These are phyloP conservation scores for Zaprionus capensis DNA, from an alignment of 1,140 invertebrate species.

Conservation along the genomic window DNA sequence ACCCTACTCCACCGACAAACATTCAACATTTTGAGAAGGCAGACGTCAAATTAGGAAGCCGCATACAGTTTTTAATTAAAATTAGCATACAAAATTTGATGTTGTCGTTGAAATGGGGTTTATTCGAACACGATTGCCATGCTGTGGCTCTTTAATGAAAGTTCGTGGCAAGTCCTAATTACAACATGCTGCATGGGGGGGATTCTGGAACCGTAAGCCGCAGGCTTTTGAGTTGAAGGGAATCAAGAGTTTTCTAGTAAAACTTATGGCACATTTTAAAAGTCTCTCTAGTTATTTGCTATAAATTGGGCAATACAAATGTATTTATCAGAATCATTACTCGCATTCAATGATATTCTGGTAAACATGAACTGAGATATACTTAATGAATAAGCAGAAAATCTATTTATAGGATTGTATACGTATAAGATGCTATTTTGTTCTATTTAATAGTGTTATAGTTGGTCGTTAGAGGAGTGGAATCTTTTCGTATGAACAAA, in stretches of 20 bases:
- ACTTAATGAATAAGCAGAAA: background rate
- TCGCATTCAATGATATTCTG: too few species aligned
- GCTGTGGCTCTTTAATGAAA: background rate
- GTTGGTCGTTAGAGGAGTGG: background rate
- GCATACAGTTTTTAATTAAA: conserved; percentile 68
- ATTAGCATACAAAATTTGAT: conserved; percentile 68
- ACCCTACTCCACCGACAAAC: background rate
- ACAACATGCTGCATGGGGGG: background rate
- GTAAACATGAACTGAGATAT: too few species aligned
- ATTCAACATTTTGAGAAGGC: background rate
- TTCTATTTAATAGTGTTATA: background rate
- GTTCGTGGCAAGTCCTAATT: background rate
- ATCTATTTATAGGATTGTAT: background rate
- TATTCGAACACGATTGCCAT: conserved; percentile 22
- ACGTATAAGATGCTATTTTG: background rate
- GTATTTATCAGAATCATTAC: too few species aligned
- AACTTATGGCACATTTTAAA: background rate
- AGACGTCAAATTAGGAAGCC: background rate
- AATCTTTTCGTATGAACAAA: background rate
- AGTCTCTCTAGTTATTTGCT: background rate
- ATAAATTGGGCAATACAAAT: too few species aligned
- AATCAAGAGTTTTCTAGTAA: background rate
- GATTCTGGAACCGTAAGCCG: background rate
- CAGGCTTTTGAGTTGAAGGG: background rate
- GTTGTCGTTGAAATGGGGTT: conserved; percentile 41